phyloP scores from a whole-genome alignment of 2,888 invertebrate genomes.

The Lasioglossum pauxillum region DNA sequence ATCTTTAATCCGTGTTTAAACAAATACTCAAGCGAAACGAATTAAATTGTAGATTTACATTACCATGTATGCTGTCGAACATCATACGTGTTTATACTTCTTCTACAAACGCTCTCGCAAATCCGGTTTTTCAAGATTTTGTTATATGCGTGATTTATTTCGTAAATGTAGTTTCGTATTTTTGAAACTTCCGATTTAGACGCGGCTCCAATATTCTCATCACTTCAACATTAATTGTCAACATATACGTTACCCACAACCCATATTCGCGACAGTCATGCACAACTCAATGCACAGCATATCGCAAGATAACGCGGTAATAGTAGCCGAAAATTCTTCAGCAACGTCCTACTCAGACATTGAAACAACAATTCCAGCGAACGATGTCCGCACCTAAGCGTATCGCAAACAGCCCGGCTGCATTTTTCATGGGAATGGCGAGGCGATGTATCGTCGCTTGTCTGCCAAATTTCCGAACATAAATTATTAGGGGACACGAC shows the following conservation, averaged over 20 bases:
- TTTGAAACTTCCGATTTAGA: neutral
- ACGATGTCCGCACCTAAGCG: neutral
- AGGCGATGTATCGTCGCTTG: neutral
- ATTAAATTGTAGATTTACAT: too few species aligned
- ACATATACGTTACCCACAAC: neutral
- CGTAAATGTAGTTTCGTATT: neutral
- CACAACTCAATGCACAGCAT: neutral
- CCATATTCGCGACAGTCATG: neutral
- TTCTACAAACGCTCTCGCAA: neutral
- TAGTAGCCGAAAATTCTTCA: neutral
- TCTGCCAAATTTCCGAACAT: constrained; percentile 4
- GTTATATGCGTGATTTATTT: neutral
- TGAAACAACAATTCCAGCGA: neutral
- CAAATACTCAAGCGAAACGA: neutral
- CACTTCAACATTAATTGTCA: neutral
- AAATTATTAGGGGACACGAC: constrained; percentile 26
- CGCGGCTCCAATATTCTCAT: neutral
- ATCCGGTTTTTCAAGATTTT: neutral
- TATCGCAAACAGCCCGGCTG: neutral
- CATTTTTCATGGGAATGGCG: constrained; percentile 15
- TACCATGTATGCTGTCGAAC: neutral
- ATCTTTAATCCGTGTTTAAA: neutral
- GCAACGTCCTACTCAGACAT: neutral
- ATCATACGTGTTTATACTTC: neutral
- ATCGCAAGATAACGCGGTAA: neutral